Evolutionary conservation across 1,140 invertebrate species (phyloP).

Genomic region (Gonatopus flavifemur): DNA sequence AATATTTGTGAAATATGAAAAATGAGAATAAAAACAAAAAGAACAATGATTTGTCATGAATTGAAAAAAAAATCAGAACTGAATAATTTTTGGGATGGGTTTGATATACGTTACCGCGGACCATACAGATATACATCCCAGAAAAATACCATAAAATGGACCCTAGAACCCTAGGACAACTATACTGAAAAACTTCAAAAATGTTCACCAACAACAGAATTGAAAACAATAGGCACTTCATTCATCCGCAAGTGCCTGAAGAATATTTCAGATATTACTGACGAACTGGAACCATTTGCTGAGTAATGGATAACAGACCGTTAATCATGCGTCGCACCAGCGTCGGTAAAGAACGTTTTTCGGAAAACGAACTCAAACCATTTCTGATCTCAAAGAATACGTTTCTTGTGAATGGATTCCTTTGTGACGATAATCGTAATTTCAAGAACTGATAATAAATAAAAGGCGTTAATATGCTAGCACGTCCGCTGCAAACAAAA

Average conservation of each 20-base stretch:
- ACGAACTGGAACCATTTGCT: slow-evolving; percentile 47
- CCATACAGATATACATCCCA: too few species aligned
- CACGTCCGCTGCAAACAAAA: slow-evolving; percentile 73
- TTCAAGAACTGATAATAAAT: slow-evolving; percentile 94
- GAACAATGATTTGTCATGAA: too few species aligned
- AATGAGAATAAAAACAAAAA: too few species aligned
- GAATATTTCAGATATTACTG: slow-evolving; percentile 29
- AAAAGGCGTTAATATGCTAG: slow-evolving; percentile 84
- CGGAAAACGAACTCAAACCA: slow-evolving; percentile 30
- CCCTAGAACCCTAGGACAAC: slow-evolving; percentile 30
- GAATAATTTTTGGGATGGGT: too few species aligned
- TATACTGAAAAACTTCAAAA: slow-evolving; percentile 10
- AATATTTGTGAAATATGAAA: too few species aligned
- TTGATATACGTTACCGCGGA: too few species aligned
- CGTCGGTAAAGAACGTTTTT: slow-evolving; percentile 40
- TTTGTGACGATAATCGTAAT: slow-evolving; percentile 84
- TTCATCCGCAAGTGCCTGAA: too few species aligned
- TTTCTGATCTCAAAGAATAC: slow-evolving; percentile 74
- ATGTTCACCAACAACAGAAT: background rate
- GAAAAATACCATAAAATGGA: slow-evolving; percentile 24
- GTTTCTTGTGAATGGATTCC: slow-evolving; percentile 93
- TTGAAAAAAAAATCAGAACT: too few species aligned
- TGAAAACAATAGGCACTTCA: too few species aligned
- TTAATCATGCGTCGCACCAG: slow-evolving; percentile 41
- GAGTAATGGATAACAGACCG: slow-evolving; percentile 40